These are phyloP conservation scores for Phrynosoma blainvillii DNA, from an alignment of 2,113 vertebrate genomes.

Conservation along the genomic window DNA sequence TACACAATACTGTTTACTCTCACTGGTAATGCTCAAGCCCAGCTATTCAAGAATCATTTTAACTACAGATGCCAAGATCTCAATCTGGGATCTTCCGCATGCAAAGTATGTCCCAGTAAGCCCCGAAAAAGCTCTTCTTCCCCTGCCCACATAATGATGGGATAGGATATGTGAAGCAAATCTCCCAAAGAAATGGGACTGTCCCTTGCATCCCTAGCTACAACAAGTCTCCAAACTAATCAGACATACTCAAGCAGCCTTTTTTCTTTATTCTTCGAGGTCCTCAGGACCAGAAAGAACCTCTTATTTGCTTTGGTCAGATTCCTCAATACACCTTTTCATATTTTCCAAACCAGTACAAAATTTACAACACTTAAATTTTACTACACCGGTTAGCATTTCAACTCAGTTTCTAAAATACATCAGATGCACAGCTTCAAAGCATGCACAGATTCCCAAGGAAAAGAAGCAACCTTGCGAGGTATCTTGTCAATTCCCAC, in stretches of 20 bases:
- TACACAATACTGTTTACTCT: not conserved
- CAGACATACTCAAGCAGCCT: not conserved
- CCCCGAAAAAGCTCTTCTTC: not conserved
- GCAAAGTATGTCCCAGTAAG: not conserved
- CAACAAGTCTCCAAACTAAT: not conserved
- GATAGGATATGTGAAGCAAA: not conserved
- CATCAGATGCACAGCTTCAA: not conserved
- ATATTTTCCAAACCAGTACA: not conserved
- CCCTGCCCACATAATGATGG: not conserved
- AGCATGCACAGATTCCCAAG: not conserved
- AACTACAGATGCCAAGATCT: not conserved
- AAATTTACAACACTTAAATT: not conserved
- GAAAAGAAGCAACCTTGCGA: not conserved
- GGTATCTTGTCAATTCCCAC: not conserved
- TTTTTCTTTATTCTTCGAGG: not conserved
- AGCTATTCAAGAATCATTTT: not conserved
- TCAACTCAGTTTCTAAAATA: not conserved
- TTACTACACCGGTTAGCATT: not conserved
- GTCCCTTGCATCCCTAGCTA: not conserved
- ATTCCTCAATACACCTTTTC: not conserved
- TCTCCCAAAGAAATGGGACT: not conserved
- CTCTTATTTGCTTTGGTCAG: not conserved
- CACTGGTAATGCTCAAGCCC: not conserved
- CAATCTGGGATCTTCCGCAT: not conserved
- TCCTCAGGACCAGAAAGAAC: not conserved